These are phyloP conservation scores for Balaeniceps rex DNA, from an alignment of 2,113 vertebrate species.

Conservation along the genomic window DNA sequence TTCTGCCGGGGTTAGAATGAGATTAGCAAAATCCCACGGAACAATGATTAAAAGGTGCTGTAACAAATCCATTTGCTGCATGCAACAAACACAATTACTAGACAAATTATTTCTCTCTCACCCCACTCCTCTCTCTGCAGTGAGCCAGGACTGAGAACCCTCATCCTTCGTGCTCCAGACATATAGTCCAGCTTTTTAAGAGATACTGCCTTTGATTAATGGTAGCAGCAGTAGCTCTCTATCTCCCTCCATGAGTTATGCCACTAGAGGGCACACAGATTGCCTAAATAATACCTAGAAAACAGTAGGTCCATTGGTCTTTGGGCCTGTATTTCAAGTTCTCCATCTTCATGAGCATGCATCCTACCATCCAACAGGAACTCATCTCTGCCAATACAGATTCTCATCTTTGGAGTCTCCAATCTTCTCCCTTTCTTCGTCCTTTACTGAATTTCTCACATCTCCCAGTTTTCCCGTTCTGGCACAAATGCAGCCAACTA, in stretches of 20 bases:
- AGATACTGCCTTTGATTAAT: background rate
- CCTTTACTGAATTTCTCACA: background rate
- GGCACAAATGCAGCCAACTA: background rate
- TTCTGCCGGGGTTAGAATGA: background rate
- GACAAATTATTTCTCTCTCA: slow-evolving; percentile 19
- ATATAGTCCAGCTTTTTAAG: background rate
- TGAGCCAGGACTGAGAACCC: background rate
- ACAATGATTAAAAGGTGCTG: slow-evolving; percentile 52
- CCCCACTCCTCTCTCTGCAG: background rate
- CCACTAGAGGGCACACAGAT: background rate
- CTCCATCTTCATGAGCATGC: background rate
- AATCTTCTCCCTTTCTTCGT: background rate
- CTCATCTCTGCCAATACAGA: background rate
- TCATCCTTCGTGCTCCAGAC: background rate
- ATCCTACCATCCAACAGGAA: background rate
- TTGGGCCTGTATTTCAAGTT: background rate
- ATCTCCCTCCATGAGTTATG: background rate
- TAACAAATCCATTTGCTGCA: slow-evolving; percentile 51
- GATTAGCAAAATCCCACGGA: slow-evolving; percentile 52
- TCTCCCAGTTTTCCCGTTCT: background rate
- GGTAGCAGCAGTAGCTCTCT: background rate
- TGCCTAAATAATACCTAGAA: background rate
- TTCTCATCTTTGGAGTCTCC: background rate
- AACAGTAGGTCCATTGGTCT: background rate
- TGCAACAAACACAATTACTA: slow-evolving; percentile 44